These are phyloP conservation scores for Strix occidentalis DNA, from an alignment of 2,797 vertebrate genomes.

Conservation along the genomic window DNA sequence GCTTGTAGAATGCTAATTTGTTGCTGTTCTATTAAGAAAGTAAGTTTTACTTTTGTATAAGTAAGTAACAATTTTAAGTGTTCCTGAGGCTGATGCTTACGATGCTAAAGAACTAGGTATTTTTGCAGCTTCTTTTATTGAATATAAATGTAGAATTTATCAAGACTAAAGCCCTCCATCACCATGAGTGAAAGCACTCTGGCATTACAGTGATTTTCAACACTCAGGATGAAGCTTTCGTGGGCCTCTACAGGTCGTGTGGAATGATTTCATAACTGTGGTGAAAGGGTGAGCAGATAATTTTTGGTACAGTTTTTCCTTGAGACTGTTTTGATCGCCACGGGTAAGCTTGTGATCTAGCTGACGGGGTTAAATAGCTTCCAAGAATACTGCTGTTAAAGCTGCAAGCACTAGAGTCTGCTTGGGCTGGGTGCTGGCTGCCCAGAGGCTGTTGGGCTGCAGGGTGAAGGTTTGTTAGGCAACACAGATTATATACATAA, in stretches of 20 bases:
- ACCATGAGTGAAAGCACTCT: not conserved
- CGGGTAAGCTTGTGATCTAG: accelerated
- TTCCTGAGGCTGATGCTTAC: not conserved
- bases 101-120: not conserved
- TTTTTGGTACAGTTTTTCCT: not conserved
- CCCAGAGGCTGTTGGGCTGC: not conserved
- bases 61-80: not conserved
- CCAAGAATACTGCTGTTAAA: not conserved
- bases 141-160: not conserved
- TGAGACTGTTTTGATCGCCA: accelerated
- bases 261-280: not conserved
- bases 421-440: not conserved
- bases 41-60: not conserved
- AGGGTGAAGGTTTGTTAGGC: constrained; percentile 1
- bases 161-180: not conserved
- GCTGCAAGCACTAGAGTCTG: not conserved
- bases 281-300: not conserved
- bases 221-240: not conserved
- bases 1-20: not conserved
- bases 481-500: not conserved
- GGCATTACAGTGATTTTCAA: not conserved
- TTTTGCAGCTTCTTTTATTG: not conserved
- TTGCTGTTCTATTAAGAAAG: not conserved
- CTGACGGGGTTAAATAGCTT: not conserved
- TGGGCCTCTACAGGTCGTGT: accelerated